Conservation (phyloP, 2,797 vertebrate species). For the Malurus leucopterus region DNA sequence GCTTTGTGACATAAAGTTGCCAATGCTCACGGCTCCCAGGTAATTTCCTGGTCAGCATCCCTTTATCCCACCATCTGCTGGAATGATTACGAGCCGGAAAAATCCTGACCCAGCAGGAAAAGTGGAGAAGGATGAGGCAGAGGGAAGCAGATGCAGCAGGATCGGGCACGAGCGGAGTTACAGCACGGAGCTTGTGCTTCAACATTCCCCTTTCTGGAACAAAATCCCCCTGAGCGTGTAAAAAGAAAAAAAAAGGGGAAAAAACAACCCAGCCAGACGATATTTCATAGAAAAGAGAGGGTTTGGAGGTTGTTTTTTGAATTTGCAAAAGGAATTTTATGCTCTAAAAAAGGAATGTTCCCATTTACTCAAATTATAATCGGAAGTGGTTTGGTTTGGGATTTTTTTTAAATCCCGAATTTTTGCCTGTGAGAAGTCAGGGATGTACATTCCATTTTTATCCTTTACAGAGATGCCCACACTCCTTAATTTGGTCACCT, state of each 20-base stretch:
- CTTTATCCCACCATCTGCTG: slow-evolving; percentile 29
- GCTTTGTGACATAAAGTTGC: neutral
- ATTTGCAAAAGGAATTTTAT: neutral
- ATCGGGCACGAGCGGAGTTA: neutral
- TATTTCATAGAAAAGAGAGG: neutral
- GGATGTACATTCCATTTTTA: neutral
- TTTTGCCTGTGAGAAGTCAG: neutral
- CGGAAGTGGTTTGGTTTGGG: neutral
- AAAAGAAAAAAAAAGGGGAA: fast-evolving
- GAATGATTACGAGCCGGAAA: neutral
- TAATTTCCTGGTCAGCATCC: slow-evolving; percentile 26
- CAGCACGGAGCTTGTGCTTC: neutral
- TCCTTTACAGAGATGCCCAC: neutral
- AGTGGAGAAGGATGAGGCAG: neutral
- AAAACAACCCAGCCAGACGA: neutral
- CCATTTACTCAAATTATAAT: neutral
- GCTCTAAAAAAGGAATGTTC: neutral
- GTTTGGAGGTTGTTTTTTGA: neutral
- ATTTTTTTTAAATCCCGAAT: neutral
- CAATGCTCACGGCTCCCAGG: neutral
- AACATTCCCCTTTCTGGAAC: neutral
- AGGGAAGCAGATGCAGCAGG: neutral
- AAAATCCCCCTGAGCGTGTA: neutral
- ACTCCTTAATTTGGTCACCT: neutral
- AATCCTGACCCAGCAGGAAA: slow-evolving; percentile 43